A percentile compares a stretch with the other conserved stretches of the same genome.
phyloP scores from a whole-genome alignment of 2,113 vertebrate species.

The Sander lucioperca region DNA sequence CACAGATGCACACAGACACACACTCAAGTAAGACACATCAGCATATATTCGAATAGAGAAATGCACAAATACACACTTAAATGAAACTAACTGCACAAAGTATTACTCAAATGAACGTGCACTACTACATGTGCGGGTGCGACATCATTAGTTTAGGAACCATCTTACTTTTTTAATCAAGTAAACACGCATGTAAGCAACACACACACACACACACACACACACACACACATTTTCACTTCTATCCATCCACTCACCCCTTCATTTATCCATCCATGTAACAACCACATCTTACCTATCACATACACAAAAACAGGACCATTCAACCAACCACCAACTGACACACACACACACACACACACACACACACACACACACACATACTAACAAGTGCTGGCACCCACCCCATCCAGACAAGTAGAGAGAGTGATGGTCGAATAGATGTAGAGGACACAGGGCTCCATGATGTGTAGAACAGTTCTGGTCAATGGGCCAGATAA shows the following conservation, averaged over 20 bases:
- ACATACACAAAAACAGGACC: conserved; percentile 25
- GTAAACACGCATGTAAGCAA: conserved; percentile 42
- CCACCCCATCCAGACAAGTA: conserved; percentile 56
- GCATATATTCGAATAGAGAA: conserved; percentile 47
- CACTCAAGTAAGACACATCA: conserved; percentile 37
- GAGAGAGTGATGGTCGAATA: conserved; percentile 75
- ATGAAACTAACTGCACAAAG: conserved; percentile 47
- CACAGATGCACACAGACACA: conserved; percentile 37
- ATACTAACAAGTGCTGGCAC: no score
- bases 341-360: conserved; percentile 28
- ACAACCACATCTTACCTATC: conserved; percentile 25
- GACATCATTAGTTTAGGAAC: conserved; percentile 70
- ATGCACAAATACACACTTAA: conserved; percentile 60
- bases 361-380: conserved; percentile 4
- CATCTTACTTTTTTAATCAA: conserved; percentile 68
- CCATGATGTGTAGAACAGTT: conserved; percentile 83
- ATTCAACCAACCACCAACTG: conserved; percentile 11
- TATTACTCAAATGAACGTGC: conserved; percentile 55
- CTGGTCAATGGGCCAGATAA: conserved; percentile 86
- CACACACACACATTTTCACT: conserved; percentile 21
- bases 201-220: not conserved
- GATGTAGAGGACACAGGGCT: conserved; percentile 81
- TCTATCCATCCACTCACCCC: conserved; percentile 14
- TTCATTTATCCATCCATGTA: conserved; percentile 28
- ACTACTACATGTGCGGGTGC: conserved; percentile 32